phyloP scores from a whole-genome alignment of 2,888 invertebrate species.

The Tetheella fluctuosa region DNA sequence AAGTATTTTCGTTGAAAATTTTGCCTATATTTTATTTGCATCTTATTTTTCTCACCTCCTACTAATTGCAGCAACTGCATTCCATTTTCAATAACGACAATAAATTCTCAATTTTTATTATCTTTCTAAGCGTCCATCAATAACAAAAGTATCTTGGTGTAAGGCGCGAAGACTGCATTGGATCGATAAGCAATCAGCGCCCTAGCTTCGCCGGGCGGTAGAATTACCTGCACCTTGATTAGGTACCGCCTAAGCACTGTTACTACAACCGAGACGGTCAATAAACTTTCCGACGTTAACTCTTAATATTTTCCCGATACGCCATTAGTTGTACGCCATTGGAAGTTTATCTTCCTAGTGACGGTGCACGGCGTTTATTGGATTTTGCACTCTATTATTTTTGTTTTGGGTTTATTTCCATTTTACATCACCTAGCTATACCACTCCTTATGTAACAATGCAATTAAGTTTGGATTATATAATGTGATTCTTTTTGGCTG shows the following conservation, averaged over 20 bases:
- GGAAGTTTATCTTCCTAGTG: constrained; percentile 11
- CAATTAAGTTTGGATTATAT: too few relatives aligned
- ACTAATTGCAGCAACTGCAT: constrained; percentile 25
- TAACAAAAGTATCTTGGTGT: constrained; percentile 53
- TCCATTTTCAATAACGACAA: constrained; percentile 14
- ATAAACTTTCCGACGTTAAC: constrained; percentile 36
- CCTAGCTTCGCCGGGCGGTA: constrained; percentile 37
- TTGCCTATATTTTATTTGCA: too few relatives aligned
- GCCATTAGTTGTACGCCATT: constrained; percentile 14
- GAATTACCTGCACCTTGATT: constrained; percentile 73
- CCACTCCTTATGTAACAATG: too few relatives aligned
- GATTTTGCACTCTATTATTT: constrained; percentile 1
- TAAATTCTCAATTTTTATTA: not conserved
- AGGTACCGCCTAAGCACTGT: constrained; percentile 63
- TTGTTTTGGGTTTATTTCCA: not conserved
- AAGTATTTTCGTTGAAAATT: too few relatives aligned
- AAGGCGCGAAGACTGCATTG: constrained; percentile 49
- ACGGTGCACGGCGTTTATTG: constrained; percentile 2
- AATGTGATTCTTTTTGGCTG: too few relatives aligned
- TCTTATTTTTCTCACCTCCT: too few relatives aligned
- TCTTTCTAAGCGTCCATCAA: constrained; percentile 34
- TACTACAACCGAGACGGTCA: constrained; percentile 47
- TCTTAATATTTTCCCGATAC: constrained; percentile 15
- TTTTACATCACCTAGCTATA: too few relatives aligned
- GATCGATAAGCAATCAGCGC: constrained; percentile 80